phyloP scores from a whole-genome alignment of 2,797 vertebrate species.

The Octomys mimax region DNA sequence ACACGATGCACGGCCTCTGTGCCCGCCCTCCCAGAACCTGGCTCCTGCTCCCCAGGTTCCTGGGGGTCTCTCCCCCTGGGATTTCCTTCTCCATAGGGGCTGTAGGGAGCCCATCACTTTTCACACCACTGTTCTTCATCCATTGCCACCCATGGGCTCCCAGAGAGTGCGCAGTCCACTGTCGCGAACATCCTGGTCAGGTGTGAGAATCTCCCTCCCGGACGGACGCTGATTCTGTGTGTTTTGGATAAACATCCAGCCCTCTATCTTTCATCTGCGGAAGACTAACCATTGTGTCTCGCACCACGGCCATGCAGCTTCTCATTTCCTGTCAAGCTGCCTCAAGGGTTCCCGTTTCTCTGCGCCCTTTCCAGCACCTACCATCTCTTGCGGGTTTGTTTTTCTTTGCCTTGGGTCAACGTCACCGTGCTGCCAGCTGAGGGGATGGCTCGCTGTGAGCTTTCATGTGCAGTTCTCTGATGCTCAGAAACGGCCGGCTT shows the following conservation, averaged over 20 bases:
- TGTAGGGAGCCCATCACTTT: fast-evolving
- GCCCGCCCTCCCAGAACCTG: not conserved
- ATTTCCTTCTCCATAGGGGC: not conserved
- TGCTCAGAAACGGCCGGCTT: no score
- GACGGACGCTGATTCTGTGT: not conserved
- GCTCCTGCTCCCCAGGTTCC: not conserved
- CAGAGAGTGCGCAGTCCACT: not conserved
- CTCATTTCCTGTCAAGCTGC: not conserved
- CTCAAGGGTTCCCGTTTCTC: not conserved
- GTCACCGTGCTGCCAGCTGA: not conserved
- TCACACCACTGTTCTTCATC: no score
- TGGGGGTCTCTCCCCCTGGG: fast-evolving
- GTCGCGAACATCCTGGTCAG: not conserved
- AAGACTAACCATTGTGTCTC: not conserved
- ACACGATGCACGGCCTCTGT: fast-evolving
- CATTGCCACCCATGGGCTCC: fast-evolving
- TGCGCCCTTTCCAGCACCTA: fast-evolving
- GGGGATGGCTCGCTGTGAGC: not conserved
- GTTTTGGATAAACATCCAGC: not conserved
- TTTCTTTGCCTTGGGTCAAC: no score
- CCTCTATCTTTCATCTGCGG: not conserved
- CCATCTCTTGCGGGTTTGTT: not conserved
- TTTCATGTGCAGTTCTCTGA: not conserved
- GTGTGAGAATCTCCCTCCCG: fast-evolving
- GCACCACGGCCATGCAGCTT: fast-evolving